Percentiles rank a stretch among this genome's conserved stretches.
These are phyloP conservation scores for Macaca nemestrina DNA, from an alignment of 2,113 vertebrate species.

Conservation along the genomic window DNA sequence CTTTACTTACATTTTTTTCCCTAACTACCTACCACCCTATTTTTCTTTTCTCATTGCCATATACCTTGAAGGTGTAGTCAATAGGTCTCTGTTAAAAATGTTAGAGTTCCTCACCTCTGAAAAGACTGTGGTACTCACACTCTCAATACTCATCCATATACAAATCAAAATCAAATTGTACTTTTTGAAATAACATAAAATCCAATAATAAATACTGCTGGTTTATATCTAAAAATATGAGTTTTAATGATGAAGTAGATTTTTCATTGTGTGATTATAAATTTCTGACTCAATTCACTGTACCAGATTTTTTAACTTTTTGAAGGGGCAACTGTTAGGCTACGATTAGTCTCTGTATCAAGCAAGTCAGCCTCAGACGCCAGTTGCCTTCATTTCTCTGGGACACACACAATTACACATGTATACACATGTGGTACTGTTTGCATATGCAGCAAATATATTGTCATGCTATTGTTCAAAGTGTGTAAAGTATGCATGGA, in stretches of 20 bases:
- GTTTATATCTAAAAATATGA: background rate
- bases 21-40: background rate
- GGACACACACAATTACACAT: background rate
- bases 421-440: background rate
- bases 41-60: background rate
- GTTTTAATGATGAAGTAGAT: background rate
- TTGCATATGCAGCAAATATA: background rate
- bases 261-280: background rate
- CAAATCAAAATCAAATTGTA: background rate
- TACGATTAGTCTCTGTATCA: background rate
- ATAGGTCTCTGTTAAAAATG: background rate
- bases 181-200: slow-evolving; percentile 12
- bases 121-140: background rate
- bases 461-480: background rate
- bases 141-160: background rate
- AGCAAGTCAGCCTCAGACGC: background rate
- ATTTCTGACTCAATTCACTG: background rate
- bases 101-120: background rate
- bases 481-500: background rate
- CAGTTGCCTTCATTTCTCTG: background rate
- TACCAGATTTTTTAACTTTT: background rate
- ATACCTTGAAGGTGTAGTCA: background rate
- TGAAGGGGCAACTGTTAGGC: background rate
- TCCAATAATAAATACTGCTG: background rate
- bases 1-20: background rate